Conservation (phyloP, 2,888 invertebrate species). For the Pandemis corylana region DNA sequence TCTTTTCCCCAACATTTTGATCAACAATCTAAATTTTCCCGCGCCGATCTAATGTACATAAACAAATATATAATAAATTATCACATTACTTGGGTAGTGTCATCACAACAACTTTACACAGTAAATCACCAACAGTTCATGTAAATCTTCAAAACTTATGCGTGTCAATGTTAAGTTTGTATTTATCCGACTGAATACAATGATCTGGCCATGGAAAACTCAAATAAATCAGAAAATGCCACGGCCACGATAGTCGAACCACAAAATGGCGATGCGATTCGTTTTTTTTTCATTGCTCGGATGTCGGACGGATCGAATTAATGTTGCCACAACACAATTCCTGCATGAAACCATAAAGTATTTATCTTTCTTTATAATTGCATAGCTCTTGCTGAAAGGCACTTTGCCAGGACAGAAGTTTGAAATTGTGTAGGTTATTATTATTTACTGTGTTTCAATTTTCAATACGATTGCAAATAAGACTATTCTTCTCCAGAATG, state of each 20-base stretch:
- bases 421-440: no score
- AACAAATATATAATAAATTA: constrained; percentile 33
- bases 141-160: background rate
- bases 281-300: no score
- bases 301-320: no score
- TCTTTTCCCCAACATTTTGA: constrained; percentile 79
- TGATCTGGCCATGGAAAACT: background rate
- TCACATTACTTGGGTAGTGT: constrained; percentile 32
- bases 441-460: no score
- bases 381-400: background rate
- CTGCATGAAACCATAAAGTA: no score
- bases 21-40: constrained; percentile 67
- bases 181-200: background rate
- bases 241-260: constrained; percentile 39
- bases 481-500: no score
- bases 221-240: constrained; percentile 16
- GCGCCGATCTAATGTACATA: constrained; percentile 61
- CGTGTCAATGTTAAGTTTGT: background rate
- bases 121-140: background rate
- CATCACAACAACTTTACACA: constrained; percentile 18
- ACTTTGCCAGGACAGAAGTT: background rate
- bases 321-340: background rate
- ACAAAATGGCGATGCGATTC: constrained; percentile 59
- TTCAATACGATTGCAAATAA: no score
- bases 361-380: background rate